These are phyloP conservation scores for Oncorhynchus keta DNA, from an alignment of 2,113 vertebrate species.

Conservation along the genomic window DNA sequence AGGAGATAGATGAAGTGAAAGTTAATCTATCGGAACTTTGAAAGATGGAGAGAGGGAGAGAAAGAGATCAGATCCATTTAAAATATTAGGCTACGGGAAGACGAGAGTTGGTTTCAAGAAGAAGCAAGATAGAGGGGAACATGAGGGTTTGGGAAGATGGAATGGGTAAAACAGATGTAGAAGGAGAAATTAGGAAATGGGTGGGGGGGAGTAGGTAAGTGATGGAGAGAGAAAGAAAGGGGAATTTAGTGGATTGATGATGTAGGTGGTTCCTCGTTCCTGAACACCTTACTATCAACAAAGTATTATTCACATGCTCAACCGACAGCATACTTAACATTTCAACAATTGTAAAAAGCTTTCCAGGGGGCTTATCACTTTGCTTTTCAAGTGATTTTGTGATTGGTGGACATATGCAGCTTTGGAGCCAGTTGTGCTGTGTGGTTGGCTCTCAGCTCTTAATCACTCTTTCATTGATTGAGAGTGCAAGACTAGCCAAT, in stretches of 20 bases:
- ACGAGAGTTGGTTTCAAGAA: neutral
- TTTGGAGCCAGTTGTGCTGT: conserved; percentile 26
- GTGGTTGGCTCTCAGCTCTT: conserved; percentile 26
- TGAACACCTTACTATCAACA: neutral
- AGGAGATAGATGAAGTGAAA: neutral
- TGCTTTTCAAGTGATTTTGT: neutral
- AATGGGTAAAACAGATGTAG: neutral
- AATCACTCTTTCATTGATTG: conserved; percentile 24
- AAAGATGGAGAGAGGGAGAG: conserved; percentile 3
- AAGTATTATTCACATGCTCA: neutral
- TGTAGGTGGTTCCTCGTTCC: neutral
- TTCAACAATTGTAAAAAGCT: neutral
- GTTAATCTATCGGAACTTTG: neutral
- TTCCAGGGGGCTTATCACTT: neutral
- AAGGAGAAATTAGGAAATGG: neutral
- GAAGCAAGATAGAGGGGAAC: neutral
- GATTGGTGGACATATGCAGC: neutral
- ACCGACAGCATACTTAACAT: neutral
- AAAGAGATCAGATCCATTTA: neutral
- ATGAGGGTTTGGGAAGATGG: neutral
- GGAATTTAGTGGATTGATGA: neutral
- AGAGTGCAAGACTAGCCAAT: neutral
- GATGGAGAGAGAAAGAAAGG: neutral
- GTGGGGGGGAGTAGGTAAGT: neutral
- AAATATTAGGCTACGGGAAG: neutral